A percentile compares a stretch with the other conserved stretches of the same genome.
Conservation (phyloP, 2,797 vertebrate genomes). For the Chelon labrosus region DNA sequence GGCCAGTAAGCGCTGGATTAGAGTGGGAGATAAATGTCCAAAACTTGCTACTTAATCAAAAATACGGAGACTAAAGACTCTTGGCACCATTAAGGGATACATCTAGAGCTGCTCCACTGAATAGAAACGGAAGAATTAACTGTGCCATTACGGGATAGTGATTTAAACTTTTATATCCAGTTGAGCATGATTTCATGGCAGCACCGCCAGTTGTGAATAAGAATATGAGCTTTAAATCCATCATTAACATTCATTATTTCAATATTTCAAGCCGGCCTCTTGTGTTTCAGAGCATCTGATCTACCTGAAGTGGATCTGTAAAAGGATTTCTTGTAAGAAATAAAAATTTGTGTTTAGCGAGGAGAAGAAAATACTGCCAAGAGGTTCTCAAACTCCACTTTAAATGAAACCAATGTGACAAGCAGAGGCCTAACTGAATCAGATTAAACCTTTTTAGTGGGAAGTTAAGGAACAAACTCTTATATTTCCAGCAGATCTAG, state of each 20-base stretch:
- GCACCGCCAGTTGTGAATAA: not conserved
- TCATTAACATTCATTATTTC: slow-evolving; percentile 1
- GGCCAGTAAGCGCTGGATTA: slow-evolving; percentile 1
- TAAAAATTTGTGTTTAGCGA: not conserved
- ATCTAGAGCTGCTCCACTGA: not conserved
- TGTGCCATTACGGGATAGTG: not conserved
- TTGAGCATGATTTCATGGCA: not conserved
- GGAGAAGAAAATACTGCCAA: not conserved
- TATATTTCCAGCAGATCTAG: too few relatives aligned
- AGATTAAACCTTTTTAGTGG: too few relatives aligned
- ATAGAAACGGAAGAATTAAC: not conserved
- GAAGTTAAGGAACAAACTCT: too few relatives aligned
- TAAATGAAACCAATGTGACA: not conserved
- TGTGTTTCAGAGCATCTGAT: not conserved
- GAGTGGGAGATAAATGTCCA: not conserved
- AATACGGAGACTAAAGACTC: not conserved
- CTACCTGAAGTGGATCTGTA: not conserved
- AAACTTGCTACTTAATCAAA: not conserved
- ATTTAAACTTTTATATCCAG: slow-evolving; percentile 25
- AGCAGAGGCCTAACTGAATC: not conserved
- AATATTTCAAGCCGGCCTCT: not conserved
- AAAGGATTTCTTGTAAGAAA: not conserved
- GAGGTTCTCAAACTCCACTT: not conserved
- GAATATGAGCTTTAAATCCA: not conserved
- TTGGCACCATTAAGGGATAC: not conserved